Evolutionary conservation across 2,797 vertebrate genomes (phyloP).

Genomic region (Gymnoscopelus braueri): DNA sequence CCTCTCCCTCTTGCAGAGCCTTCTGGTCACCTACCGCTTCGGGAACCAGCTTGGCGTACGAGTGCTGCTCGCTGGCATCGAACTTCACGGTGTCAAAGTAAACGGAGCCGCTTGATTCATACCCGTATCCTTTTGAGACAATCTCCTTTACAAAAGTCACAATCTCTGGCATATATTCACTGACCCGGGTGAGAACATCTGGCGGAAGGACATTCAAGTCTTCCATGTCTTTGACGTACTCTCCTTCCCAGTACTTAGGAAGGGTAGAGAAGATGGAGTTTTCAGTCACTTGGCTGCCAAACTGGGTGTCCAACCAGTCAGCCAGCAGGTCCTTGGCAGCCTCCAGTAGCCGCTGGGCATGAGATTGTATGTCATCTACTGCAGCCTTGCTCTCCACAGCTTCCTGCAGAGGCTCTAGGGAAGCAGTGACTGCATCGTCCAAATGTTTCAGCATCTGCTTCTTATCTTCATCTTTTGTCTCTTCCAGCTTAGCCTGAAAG

Average conservation of each 20-base stretch:
- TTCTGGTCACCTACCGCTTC: constrained; percentile 97
- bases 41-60: constrained; percentile 95
- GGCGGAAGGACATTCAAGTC: constrained; percentile 94
- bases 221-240: constrained; percentile 95
- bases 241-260: constrained; percentile 94
- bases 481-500: constrained; percentile 81
- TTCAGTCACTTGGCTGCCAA: constrained; percentile 89
- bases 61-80: constrained; percentile 85
- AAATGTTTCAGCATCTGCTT: constrained; percentile 92
- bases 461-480: constrained; percentile 89
- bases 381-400: constrained; percentile 65
- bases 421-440: constrained; percentile 78
- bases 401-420: constrained; percentile 81
- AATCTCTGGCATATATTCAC: constrained; percentile 96
- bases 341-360: constrained; percentile 85
- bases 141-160: constrained; percentile 91
- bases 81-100: constrained; percentile 95
- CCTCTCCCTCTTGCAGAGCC: constrained; percentile 96
- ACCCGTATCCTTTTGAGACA: constrained; percentile 94
- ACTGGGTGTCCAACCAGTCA: constrained; percentile 92
- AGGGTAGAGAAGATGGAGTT: constrained; percentile 95
- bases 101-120: constrained; percentile 93
- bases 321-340: constrained; percentile 90
- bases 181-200: constrained; percentile 96
- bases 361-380: constrained; percentile 42